Evolutionary conservation across 2,888 invertebrate species (phyloP).

Genomic region (Aromia moschata): DNA sequence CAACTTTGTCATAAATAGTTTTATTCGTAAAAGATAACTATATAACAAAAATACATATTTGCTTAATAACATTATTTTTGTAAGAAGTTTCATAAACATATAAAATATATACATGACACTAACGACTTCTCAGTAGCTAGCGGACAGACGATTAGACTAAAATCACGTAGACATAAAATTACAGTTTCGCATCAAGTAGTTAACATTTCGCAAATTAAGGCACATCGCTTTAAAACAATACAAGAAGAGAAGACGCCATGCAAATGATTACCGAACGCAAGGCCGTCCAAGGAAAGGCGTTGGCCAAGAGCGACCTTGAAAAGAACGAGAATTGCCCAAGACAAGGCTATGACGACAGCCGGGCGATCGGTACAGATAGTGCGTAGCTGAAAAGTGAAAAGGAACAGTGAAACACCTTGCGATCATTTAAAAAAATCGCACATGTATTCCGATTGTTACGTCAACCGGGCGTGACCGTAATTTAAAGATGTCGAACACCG

Average conservation of each 20-base stretch:
- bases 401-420: constrained; percentile 35
- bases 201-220: constrained; percentile 15
- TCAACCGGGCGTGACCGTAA: constrained; percentile 49
- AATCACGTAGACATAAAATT: neutral
- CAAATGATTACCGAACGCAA: constrained; percentile 10
- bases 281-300: constrained; percentile 17
- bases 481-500: constrained; percentile 39
- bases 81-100: too few relatives aligned
- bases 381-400: constrained; percentile 41
- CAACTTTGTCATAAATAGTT: constrained; percentile 17
- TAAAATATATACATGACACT: constrained; percentile 21
- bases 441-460: constrained; percentile 50
- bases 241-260: neutral
- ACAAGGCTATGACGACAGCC: constrained; percentile 34
- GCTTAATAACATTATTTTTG: constrained; percentile 4
- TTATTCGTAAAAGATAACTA: constrained; percentile 19
- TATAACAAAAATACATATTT: constrained; percentile 23
- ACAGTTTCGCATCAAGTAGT: constrained; percentile 2
- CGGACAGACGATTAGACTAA: constrained; percentile 1
- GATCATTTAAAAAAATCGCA: constrained; percentile 36
- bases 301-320: constrained; percentile 36
- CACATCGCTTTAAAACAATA: constrained; percentile 13
- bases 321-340: constrained; percentile 37
- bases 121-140: constrained; percentile 14
- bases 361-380: constrained; percentile 36